phyloP scores from a whole-genome alignment of 2,113 vertebrate genomes.

The sheep (Ovis aries) region DNA sequence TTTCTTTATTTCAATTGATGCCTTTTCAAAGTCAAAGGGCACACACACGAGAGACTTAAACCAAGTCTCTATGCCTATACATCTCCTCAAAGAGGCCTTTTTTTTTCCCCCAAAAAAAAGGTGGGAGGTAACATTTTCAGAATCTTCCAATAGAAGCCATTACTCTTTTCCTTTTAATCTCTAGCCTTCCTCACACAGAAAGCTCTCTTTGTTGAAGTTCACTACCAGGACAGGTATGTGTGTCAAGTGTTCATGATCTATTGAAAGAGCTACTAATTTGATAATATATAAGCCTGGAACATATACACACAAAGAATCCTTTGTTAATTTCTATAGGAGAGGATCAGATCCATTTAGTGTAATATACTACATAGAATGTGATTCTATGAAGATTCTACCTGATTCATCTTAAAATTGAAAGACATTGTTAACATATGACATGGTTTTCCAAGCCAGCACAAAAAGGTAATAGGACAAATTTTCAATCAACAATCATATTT shows the following conservation, averaged over 20 bases:
- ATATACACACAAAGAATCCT: neutral
- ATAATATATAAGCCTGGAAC: neutral
- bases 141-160: neutral
- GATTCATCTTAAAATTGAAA: constrained; percentile 26
- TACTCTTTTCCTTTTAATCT: constrained; percentile 28
- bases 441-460: neutral
- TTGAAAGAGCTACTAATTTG: neutral
- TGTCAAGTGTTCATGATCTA: neutral
- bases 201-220: constrained; percentile 30
- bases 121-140: constrained; percentile 21
- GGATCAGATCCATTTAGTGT: neutral
- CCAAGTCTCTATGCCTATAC: neutral
- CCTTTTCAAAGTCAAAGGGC: constrained; percentile 8
- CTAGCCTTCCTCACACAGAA: neutral
- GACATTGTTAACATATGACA: neutral
- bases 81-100: neutral
- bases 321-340: constrained; percentile 19
- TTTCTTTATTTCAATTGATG: neutral
- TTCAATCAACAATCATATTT: constrained; percentile 25
- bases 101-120: neutral
- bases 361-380: neutral
- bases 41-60: neutral
- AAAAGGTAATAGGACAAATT: neutral
- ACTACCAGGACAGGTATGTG: neutral
- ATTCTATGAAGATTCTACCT: neutral